Conservation (phyloP, 35 echinoderm and acorn worm species). For the Amphiura filiformis region DNA sequence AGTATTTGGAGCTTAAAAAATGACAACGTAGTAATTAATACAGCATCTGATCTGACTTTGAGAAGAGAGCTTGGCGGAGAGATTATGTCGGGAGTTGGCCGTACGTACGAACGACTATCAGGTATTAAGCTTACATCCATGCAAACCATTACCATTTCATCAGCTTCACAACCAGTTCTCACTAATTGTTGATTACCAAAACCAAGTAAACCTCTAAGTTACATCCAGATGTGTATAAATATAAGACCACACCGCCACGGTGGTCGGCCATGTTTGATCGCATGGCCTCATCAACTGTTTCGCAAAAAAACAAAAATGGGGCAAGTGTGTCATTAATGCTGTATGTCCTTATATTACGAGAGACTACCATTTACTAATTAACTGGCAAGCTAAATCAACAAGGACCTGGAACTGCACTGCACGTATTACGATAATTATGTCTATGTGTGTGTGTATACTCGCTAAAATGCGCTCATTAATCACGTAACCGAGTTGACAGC, state of each 20-base stretch:
- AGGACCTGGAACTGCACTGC: neutral
- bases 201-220: neutral
- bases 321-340: neutral
- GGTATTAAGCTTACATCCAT: neutral
- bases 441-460: neutral
- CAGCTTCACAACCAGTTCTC: neutral
- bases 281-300: neutral
- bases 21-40: neutral
- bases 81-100: too few relatives aligned
- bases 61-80: neutral
- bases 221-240: neutral
- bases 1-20: neutral
- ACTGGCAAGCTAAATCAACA: neutral
- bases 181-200: neutral
- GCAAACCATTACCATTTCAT: neutral
- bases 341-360: neutral
- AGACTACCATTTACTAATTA: neutral
- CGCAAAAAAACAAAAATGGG: neutral
- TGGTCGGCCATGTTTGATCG: neutral
- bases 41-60: neutral
- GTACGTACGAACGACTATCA: neutral
- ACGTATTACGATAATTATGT: slow-evolving; percentile 8
- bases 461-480: slow-evolving; percentile 3
- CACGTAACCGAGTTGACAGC: neutral
- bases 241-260: neutral